Conservation (phyloP, 2,888 invertebrate genomes). For the Anodontia alba region DNA sequence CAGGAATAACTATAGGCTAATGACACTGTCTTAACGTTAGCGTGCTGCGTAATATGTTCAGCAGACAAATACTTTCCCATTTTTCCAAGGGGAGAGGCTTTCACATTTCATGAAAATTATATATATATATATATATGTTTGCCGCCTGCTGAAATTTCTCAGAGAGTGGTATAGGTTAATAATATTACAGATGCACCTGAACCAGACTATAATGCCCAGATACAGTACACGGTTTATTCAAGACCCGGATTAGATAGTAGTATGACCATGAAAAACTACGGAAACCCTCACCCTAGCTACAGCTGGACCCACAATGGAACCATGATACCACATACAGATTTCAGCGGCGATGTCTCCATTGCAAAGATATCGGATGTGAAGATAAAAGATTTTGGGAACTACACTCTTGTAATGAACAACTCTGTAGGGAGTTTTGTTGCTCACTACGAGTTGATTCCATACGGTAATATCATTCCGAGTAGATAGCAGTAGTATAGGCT, state of each 20-base stretch:
- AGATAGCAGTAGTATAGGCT: no score
- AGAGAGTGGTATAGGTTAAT: no score
- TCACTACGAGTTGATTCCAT: neutral
- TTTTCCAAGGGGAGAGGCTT: no score
- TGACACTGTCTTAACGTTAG: no score
- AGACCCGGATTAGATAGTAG: neutral
- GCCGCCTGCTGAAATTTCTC: no score
- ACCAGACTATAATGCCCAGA: no score
- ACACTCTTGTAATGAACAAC: conserved; percentile 28
- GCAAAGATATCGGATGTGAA: neutral
- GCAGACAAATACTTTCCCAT: no score
- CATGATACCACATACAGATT: neutral
- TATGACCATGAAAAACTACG: neutral
- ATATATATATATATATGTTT: no score
- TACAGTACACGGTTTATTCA: neutral
- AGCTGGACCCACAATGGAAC: neutral
- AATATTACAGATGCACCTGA: no score
- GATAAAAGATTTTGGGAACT: conserved; percentile 29
- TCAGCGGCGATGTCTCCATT: neutral
- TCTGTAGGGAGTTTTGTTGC: conserved; percentile 20
- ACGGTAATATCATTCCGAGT: conserved; percentile 7
- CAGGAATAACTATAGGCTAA: no score
- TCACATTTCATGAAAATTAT: no score
- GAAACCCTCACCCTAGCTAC: neutral
- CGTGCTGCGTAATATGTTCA: no score